Conservation (phyloP, 2,888 invertebrate species). For the Belgica antarctica region DNA sequence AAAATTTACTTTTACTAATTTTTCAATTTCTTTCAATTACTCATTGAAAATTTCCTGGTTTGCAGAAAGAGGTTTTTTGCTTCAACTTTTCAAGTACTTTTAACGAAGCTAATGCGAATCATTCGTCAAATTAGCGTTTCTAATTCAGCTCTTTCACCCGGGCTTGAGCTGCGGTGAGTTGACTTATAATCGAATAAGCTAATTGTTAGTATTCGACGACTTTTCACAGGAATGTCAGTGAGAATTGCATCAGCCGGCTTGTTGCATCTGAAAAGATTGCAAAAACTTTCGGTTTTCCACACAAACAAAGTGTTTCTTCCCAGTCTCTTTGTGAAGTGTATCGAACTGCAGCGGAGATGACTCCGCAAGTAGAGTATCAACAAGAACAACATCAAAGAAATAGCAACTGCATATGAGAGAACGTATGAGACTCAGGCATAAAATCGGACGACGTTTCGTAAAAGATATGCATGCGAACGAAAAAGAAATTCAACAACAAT, state of each 20-base stretch:
- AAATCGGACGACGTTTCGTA: background rate
- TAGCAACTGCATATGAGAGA: conserved; percentile 1
- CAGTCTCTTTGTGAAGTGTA: conserved; percentile 35
- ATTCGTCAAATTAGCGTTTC: conserved; percentile 27
- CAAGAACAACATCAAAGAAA: conserved; percentile 15
- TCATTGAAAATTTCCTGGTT: conserved; percentile 9
- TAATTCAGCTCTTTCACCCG: background rate
- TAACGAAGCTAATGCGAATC: background rate
- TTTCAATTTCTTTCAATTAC: background rate
- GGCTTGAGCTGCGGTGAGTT: too few relatives aligned
- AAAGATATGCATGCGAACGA: background rate
- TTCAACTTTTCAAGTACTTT: background rate
- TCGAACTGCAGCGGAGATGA: conserved; percentile 38
- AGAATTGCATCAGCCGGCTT: conserved; percentile 2
- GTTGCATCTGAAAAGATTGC: background rate
- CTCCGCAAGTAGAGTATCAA: too few relatives aligned
- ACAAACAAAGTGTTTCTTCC: conserved; percentile 30
- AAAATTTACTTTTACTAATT: conserved; percentile 15
- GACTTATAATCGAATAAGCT: too few relatives aligned
- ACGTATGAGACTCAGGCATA: background rate
- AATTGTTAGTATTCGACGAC: too few relatives aligned
- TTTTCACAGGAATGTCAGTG: background rate
- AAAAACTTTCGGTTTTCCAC: conserved; percentile 42
- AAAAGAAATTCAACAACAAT: conserved; percentile 10
- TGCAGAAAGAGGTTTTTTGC: background rate